These are phyloP conservation scores for Gorsachius magnificus DNA, from an alignment of 2,797 vertebrate genomes.

Conservation along the genomic window DNA sequence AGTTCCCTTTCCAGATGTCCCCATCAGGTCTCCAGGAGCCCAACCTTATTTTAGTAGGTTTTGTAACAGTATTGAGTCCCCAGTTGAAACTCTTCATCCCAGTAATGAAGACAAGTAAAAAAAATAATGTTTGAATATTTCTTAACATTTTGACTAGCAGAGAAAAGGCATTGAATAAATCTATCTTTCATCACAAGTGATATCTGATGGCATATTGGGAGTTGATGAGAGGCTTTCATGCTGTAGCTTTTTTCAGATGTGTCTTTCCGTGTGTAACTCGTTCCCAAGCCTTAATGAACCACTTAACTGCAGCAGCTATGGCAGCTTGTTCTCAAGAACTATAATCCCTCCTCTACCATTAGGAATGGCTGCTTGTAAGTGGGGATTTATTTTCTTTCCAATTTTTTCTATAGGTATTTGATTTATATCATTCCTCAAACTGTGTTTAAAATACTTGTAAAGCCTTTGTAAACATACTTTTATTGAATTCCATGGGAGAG, in stretches of 20 bases:
- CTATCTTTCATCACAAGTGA: not conserved
- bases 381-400: not conserved
- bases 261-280: not conserved
- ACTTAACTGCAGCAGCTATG: not conserved
- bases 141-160: not conserved
- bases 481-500: constrained; percentile 4
- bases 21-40: not conserved
- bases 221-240: not conserved
- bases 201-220: not conserved
- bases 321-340: not conserved
- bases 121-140: not conserved
- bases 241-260: not conserved
- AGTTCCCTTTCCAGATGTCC: not conserved
- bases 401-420: not conserved
- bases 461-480: constrained; percentile 15
- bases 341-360: not conserved
- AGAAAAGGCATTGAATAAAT: not conserved
- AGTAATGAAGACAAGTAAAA: not conserved
- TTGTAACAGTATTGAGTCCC: not conserved
- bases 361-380: not conserved
- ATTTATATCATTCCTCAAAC: not conserved
- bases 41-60: not conserved
- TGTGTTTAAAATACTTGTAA: constrained; percentile 24
- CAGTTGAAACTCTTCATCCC: not conserved
- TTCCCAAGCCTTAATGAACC: not conserved